Conservation (phyloP, 2,113 vertebrate species). For the Rhabdomys dilectus region DNA sequence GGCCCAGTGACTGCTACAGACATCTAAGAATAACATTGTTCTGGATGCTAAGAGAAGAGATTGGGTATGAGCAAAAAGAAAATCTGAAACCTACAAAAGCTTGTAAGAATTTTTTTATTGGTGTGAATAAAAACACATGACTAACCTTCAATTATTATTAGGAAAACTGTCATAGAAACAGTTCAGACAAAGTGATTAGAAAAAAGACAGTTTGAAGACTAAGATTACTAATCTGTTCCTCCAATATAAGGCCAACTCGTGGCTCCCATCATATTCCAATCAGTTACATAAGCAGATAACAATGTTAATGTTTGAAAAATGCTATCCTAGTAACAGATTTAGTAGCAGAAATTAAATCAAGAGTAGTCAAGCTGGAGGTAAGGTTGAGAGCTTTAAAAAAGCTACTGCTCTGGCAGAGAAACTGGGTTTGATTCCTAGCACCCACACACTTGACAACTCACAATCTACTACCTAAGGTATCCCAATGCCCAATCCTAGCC, state of each 20-base stretch:
- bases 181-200: background rate
- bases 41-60: background rate
- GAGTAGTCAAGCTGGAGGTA: background rate
- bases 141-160: background rate
- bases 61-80: background rate
- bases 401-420: background rate
- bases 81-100: background rate
- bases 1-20: background rate
- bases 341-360: background rate
- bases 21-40: constrained; percentile 19
- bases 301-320: background rate
- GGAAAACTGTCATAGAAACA: background rate
- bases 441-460: background rate
- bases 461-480: background rate
- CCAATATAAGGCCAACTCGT: background rate
- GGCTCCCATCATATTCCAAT: background rate
- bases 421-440: background rate
- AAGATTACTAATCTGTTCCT: background rate
- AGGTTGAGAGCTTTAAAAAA: background rate
- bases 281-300: background rate
- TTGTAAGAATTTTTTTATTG: background rate
- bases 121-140: background rate
- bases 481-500: background rate
- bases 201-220: background rate
- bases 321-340: background rate